Base-by-base conservation (phyloP, 2,797 vertebrate genomes). In the Threskiornis aethiopicus region DNA sequence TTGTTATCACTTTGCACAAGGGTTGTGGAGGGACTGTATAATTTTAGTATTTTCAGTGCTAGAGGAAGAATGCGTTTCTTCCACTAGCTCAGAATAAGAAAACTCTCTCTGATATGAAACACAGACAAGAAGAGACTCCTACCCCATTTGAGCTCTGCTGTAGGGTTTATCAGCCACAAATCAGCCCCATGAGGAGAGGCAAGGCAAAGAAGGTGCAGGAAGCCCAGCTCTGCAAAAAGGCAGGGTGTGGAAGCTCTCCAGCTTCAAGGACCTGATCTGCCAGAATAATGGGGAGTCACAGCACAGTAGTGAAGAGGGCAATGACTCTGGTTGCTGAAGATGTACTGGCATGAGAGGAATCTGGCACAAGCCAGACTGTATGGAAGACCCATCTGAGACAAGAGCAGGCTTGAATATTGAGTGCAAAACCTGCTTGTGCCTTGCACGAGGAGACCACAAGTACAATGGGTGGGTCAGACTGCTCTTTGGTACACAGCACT, bases 161-260 rank as follows among this genome's bases (percentile, higher is more conserved):
- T 82, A 54, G 65, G 51, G 58, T 87, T 98, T 97, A 97, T 98
- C 96, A 97, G 81, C 66, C 71, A 59, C 57, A 89, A 41, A 96
- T 93, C 96, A 97, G 80, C 89, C 93, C 75, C 39, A 25, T 76
- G 81, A 96, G 19, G 75, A 91, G 90, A 96, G 39, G 83, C 90
- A 96, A 95, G 96, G 84, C 96, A 83, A 92, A 95, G 67, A 87
- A 90, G 61, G 69, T 42, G 96, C 97, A 98, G 97, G 97, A 98
- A 98, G 93, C 91, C 91, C 90, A 91, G 79, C 92, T 95, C 90
- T 95, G 94, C 93, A 96, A 91, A 96, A 96, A 93, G 83, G 72
- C 93, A 96, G 22, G 26, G 81, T 81, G 49, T 91, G 79, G 75
- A 96, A 85, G 67, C 49, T 93, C 89, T 92, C 75, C 73, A 91